Base-by-base conservation (phyloP, 1,140 invertebrate species). In the Popillia japonica region DNA sequence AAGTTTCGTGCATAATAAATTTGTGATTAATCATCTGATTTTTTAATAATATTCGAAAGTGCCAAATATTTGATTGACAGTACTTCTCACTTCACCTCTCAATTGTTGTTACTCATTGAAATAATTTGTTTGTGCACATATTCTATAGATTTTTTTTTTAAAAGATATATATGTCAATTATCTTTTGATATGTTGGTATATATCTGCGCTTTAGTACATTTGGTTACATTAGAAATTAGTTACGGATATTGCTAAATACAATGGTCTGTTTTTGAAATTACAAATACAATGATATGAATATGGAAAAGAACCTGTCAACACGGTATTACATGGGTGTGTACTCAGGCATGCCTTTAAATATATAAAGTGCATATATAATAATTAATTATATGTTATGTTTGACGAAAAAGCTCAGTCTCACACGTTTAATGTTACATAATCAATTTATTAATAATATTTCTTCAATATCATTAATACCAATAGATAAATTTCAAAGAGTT, bases 81-180 rank as follows among this genome's bases (percentile, higher is more conserved):
- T 22, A 20, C 22, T 68, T 68, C 27, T 34, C 22, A 22, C 27
- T 68, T 68, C 11, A 27, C 20, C 61, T 17, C 27, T 22, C 20
- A 68, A 68, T 68, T 68, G 22, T 68, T 22, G n/a, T n/a, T n/a
- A n/a, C n/a, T 61, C 59, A 10, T 48, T 48, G 44, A 48, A 48
- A 48, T 48, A 17, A 48, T 48, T 48, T 48, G 10, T 61, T 20
- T 22, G 7, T 4, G 59, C 17, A 2, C 27, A 68, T 68, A 22
- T 27, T 68, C 27, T 68, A 27, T 34, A 34, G 27, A 34, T 34
- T 34, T 34, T 68, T n/a, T n/a, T 68, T 8, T 68, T n/a, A 27
- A 27, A 14, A 17, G 8, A 27, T 61, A 8, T 20, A 20, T 61
- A 22, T n/a, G 59, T 68, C 22, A 68, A 3, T 68, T 68, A 14